Conservation (phyloP, 2,888 invertebrate genomes). For the Ectropis crepuscularia region DNA sequence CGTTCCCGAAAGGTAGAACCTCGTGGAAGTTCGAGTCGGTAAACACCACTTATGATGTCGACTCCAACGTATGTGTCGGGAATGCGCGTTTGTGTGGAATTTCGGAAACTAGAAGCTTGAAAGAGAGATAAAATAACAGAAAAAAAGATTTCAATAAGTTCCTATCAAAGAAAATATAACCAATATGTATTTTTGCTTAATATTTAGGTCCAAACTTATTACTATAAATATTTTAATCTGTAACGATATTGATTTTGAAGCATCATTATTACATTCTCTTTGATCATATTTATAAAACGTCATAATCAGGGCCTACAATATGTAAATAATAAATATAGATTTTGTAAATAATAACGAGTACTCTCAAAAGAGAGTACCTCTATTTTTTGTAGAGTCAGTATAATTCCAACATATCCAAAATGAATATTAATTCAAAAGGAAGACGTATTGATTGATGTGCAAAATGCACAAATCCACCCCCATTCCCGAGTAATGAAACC, state of each 20-base stretch:
- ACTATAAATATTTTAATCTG: background rate
- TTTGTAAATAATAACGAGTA: background rate
- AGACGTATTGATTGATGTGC: background rate
- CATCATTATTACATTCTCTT: background rate
- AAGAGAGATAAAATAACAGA: too few species aligned
- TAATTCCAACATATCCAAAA: constrained; percentile 4
- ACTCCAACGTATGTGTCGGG: too few species aligned
- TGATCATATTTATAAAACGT: background rate
- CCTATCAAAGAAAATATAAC: too few species aligned
- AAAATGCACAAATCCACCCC: constrained; percentile 16
- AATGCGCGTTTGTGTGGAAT: too few species aligned
- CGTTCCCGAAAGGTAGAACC: too few species aligned
- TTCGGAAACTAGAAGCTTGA: too few species aligned
- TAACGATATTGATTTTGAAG: background rate
- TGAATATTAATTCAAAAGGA: constrained; percentile 6
- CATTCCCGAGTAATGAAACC: constrained; percentile 67
- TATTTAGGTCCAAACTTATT: too few species aligned
- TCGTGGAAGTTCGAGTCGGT: too few species aligned
- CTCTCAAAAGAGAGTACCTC: background rate
- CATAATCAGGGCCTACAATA: background rate
- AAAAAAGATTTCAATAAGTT: too few species aligned
- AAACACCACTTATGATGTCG: too few species aligned
- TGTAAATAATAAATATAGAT: constrained; percentile 3
- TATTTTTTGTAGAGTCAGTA: background rate
- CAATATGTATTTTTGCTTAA: too few species aligned